phyloP scores from a whole-genome alignment of 2,888 invertebrate genomes.

The Archips xylosteana region DNA sequence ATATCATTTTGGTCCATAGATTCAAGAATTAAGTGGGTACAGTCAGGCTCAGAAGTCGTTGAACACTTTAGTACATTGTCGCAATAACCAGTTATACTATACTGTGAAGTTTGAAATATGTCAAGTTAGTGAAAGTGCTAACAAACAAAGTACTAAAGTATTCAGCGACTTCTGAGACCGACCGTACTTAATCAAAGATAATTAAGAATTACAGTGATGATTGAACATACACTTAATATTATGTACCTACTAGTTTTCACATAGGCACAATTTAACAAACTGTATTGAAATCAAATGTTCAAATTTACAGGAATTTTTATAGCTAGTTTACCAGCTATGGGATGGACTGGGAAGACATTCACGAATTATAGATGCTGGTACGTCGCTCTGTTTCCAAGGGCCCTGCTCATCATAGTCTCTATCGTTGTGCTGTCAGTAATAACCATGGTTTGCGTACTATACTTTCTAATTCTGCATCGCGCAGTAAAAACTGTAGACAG shows the following conservation, averaged over 20 bases:
- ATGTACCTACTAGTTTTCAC: background rate
- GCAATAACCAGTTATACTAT: no score
- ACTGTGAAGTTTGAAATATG: no score
- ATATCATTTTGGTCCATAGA: no score
- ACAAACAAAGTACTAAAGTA: no score
- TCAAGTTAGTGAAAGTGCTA: no score
- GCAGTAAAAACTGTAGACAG: slow-evolving; percentile 83
- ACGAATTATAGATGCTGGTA: slow-evolving; percentile 85
- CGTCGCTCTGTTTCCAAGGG: slow-evolving; percentile 81
- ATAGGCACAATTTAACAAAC: background rate
- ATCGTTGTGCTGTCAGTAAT: slow-evolving; percentile 77
- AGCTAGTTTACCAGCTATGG: slow-evolving; percentile 65
- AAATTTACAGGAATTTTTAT: slow-evolving; percentile 61
- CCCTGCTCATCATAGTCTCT: slow-evolving; percentile 78
- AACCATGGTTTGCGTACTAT: slow-evolving; percentile 70
- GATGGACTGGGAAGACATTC: slow-evolving; percentile 75
- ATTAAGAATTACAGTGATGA: no score
- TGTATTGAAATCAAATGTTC: no score
- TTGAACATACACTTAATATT: background rate
- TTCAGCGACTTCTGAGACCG: no score
- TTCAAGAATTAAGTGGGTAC: no score
- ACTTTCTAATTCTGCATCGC: slow-evolving; percentile 83
- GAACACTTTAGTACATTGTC: no score
- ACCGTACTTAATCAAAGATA: background rate
- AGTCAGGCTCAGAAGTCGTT: no score